These are phyloP conservation scores for Ichneumoninae sp. DNA, from an alignment of 2,888 invertebrate species.

Conservation along the genomic window DNA sequence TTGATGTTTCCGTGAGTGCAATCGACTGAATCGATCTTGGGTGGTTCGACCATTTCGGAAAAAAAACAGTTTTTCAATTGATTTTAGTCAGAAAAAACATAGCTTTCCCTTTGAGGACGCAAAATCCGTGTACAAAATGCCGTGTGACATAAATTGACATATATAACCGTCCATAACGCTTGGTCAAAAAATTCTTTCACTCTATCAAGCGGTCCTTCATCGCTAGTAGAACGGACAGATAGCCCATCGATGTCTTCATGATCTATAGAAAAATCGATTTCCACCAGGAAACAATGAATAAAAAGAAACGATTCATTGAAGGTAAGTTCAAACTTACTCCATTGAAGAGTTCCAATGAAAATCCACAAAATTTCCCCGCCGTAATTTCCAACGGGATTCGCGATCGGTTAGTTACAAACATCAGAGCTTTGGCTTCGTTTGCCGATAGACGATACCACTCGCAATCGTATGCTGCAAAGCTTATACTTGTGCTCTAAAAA, in stretches of 20 bases:
- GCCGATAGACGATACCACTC: constrained; percentile 72
- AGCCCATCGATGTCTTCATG: constrained; percentile 67
- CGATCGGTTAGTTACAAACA: constrained; percentile 69
- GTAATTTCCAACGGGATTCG: constrained; percentile 71
- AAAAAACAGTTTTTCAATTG: background rate
- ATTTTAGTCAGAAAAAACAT: too few species aligned
- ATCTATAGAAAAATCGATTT: constrained; percentile 41
- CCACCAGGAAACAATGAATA: background rate
- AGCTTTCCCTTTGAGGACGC: too few species aligned
- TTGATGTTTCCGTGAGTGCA: background rate
- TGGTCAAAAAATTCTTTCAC: background rate
- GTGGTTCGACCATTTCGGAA: background rate
- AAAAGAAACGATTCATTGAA: background rate
- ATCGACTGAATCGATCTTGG: background rate
- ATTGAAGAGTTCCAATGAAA: constrained; percentile 72
- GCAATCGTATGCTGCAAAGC: constrained; percentile 68
- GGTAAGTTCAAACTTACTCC: constrained; percentile 64
- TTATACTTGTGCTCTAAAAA: constrained; percentile 70
- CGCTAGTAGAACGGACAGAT: constrained; percentile 67
- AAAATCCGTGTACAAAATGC: too few species aligned
- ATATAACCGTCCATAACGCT: background rate
- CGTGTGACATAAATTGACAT: too few species aligned
- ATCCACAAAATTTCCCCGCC: constrained; percentile 74
- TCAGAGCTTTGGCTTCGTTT: constrained; percentile 61
- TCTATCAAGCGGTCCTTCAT: constrained; percentile 54